A percentile compares a stretch with the other conserved stretches of the same genome.
Conservation (phyloP, 2,888 invertebrate genomes). For the Pachliopta kotzebuea region DNA sequence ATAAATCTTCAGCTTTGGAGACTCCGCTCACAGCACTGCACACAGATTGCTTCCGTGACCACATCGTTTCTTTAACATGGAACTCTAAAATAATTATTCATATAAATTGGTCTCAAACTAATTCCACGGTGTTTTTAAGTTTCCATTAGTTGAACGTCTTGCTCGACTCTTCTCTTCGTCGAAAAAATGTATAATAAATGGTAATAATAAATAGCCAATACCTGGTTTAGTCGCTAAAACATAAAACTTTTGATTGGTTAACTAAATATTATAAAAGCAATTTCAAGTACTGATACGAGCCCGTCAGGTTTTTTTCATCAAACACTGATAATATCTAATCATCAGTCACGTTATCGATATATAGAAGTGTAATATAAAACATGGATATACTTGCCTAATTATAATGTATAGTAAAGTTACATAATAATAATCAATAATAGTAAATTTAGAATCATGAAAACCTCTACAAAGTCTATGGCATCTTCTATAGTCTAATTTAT, state of each 20-base stretch:
- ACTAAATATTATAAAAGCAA: slow-evolving; percentile 6
- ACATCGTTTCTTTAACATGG: slow-evolving; percentile 63
- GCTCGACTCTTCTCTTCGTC: too few species aligned
- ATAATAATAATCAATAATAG: too few species aligned
- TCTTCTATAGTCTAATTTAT: too few species aligned
- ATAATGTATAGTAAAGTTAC: too few species aligned
- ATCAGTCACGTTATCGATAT: not conserved
- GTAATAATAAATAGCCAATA: too few species aligned
- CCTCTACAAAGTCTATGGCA: too few species aligned
- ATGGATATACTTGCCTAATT: too few species aligned
- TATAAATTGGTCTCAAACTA: not conserved
- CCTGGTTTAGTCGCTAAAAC: too few species aligned
- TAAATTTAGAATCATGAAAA: too few species aligned
- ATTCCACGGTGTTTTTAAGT: too few species aligned
- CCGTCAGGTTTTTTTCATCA: slow-evolving; percentile 15
- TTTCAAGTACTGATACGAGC: slow-evolving; percentile 19
- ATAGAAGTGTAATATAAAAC: not conserved
- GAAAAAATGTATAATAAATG: too few species aligned
- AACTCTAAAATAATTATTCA: slow-evolving; percentile 44
- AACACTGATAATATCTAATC: slow-evolving; percentile 5
- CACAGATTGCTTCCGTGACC: slow-evolving; percentile 74
- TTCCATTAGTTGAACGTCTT: too few species aligned
- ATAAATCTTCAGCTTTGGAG: slow-evolving; percentile 60
- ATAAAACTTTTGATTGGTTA: not conserved
- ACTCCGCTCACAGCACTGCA: slow-evolving; percentile 70